A percentile compares a stretch with the other conserved stretches of the same genome.
These are phyloP conservation scores for Plusia festucae DNA, from an alignment of 2,888 invertebrate genomes.

Conservation along the genomic window DNA sequence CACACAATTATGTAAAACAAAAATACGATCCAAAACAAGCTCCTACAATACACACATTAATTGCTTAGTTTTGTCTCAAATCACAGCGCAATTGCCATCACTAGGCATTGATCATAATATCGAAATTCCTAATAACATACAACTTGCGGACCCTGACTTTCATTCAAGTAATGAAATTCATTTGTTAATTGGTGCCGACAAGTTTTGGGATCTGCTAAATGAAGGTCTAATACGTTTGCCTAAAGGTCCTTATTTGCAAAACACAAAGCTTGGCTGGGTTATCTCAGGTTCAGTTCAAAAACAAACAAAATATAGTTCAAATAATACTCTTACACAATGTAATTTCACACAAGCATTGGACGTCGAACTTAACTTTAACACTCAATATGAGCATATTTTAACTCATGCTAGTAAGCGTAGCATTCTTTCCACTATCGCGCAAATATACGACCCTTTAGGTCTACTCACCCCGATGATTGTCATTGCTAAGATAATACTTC, in stretches of 20 bases:
- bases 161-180: constrained; percentile 22
- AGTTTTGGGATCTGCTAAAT: constrained; percentile 37
- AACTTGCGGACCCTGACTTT: constrained; percentile 34
- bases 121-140: constrained; percentile 21
- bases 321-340: neutral
- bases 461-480: no score
- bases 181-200: constrained; percentile 22
- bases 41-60: constrained; percentile 30
- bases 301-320: no score
- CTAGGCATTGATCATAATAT: neutral
- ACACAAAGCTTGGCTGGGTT: constrained; percentile 14
- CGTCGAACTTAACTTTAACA: neutral
- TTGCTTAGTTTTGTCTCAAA: constrained; percentile 35
- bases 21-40: constrained; percentile 25
- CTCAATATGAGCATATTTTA: no score
- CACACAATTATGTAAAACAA: constrained; percentile 31
- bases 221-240: constrained; percentile 19
- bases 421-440: no score
- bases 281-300: constrained; percentile 14
- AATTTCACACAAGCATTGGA: neutral
- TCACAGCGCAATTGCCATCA: constrained; percentile 19
- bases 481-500: no score
- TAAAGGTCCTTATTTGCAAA: constrained; percentile 13
- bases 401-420: no score
- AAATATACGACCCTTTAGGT: no score